A percentile compares a stretch with the other conserved stretches of the same genome.
Evolutionary conservation across 2,113 vertebrate species (phyloP).

Genomic region (Hymenochirus boettgeri): DNA sequence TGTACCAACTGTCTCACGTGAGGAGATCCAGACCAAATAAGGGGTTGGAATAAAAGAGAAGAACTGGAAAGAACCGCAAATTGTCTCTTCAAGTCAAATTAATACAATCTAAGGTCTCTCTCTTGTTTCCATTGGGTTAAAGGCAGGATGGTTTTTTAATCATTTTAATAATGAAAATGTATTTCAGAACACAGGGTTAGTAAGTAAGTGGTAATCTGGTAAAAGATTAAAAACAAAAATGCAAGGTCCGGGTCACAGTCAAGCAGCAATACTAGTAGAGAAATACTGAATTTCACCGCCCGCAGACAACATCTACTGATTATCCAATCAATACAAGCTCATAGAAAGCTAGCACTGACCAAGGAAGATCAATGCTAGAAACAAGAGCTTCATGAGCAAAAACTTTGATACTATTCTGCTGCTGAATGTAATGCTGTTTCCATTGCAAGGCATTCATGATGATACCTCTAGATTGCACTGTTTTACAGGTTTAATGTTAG

Average conservation of each 20-base stretch:
- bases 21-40: no score
- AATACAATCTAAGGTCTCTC: no score
- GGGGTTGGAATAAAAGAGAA: no score
- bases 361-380: slow-evolving; percentile 95
- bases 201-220: slow-evolving; percentile 62
- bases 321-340: slow-evolving; percentile 96
- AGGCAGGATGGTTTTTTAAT: slow-evolving; percentile 76
- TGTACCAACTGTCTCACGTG: no score
- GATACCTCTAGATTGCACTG: slow-evolving; percentile 98
- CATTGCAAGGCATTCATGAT: slow-evolving; percentile 83
- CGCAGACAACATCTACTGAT: slow-evolving; percentile 90
- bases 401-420: slow-evolving; percentile 97
- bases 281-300: slow-evolving; percentile 96
- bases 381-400: slow-evolving; percentile 95
- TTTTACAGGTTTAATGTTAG: slow-evolving; percentile 99
- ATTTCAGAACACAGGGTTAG: slow-evolving; percentile 63
- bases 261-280: slow-evolving; percentile 95
- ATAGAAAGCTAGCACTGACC: slow-evolving; percentile 98
- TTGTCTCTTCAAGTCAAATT: no score
- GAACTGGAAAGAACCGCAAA: no score
- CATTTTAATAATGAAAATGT: no score
- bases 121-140: no score
- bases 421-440: slow-evolving; percentile 83
- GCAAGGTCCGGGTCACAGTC: slow-evolving; percentile 86
- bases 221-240: slow-evolving; percentile 69